Evolutionary conservation across 2,113 vertebrate genomes (phyloP), one percentile per base, ranked within the genome.

Genomic region (Dicaeum eximium): DNA sequence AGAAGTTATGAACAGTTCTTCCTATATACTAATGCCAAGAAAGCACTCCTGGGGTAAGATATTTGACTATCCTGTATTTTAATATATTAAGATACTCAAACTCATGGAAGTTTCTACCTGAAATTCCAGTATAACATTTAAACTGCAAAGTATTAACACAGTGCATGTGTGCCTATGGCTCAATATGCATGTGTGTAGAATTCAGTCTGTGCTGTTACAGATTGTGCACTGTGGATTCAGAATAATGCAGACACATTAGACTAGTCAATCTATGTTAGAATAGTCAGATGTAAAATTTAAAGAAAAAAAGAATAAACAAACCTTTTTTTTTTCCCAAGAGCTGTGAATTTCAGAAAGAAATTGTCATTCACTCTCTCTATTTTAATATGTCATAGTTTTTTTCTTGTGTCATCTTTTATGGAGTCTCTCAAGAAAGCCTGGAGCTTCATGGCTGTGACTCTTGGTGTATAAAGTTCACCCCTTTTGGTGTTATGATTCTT

Each of bases 141-240:
- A 82, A 42, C 20, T 28, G 6, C 17, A 9, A 40, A 38, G 17
- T 31, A 16, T 70, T 66, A 66, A n/a, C 5, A 21, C 5, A 9
- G 5, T 23, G 3, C 20, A 22, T 42, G 21, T 0, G 1, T 73
- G 15, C 16, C 20, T 15, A 23, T 65, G 40, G 8, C 15, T 64
- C 2, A 2, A 13, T 25, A 54, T 27, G 15, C 4, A 15, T 0
- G 1, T 3, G 11, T 15, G 5, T 38, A 53, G 22, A 51, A 40
- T 23, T 69, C 18, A 67, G 11, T 58, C 15, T 48, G 6, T 44
- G 24, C 15, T 79, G 22, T 31, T 44, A 61, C 15, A 70, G 21
- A 28, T 71, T 79, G 24, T 74, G 31, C 60, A 33, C 53, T 85
- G 44, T 90, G 69, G 13, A 91, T 64, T 69, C 67, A 77, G 2